Base-by-base conservation (phyloP, 1,140 invertebrate genomes). In the Arion vulgaris region DNA sequence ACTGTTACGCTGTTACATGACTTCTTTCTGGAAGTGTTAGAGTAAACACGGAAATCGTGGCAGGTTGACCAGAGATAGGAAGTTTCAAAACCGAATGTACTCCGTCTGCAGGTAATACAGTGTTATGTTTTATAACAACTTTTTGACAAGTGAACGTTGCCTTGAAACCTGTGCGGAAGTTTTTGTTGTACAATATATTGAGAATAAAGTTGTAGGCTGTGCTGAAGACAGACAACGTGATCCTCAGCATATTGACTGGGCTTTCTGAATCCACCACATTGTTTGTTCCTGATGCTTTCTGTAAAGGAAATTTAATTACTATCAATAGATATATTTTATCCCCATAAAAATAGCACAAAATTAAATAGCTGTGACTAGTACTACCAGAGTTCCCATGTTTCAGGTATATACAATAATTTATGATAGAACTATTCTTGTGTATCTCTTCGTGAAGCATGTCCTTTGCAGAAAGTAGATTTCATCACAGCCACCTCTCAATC, bases 171-270 rank as follows among this genome's bases (percentile, higher is more conserved):
- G 62, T 26, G 28, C 85, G 82, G 68, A 86, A 88, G 78, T 83
- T 83, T 17, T 57, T 51, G 51, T 87, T 87, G 75, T 86, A 88
- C 28, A 83, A 74, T 39, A 85, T 78, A 75, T 88, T 87, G 32
- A 88, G 49, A 71, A 83, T 28, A 53, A 86, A 85, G 69, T 88
- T 88, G 82, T 88, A 87, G 19, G 79, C 82, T 0, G 83, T 85
- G 45, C 87, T 88, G 84, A 88, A 86, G 7, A 83, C 83, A 1
- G 84, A 62, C 32, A 88, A 51, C 0, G 71, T 36, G 28, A 88
- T 83, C 32, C 72, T 72, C 23, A 87, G 7, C 75, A 86, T 73
- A 38, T 79, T 81, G 19, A 75, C 26, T 13, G 81, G 13, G 9
- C 84, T 73, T 4, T 69, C 73, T 0, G 73, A 32, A 17, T 84